Base-by-base conservation (phyloP, 37 sponge, comb jelly and placozoan genomes). In the Tethya wilhelma region DNA sequence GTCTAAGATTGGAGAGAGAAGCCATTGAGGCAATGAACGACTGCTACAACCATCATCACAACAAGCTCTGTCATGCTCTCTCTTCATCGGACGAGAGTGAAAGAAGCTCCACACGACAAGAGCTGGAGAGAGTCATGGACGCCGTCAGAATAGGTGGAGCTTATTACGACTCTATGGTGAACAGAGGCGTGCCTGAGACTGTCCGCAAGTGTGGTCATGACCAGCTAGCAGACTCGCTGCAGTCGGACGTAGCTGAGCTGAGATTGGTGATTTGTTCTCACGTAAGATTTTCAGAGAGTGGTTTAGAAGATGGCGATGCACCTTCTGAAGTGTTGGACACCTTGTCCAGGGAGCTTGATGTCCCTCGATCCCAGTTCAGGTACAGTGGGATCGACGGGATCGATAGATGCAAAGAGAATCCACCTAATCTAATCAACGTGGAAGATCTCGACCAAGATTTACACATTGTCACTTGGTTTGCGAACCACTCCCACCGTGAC, bases 1-100 rank as follows among this genome's bases (percentile, higher is more conserved):
- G 93, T 38, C 76, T 87, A 0, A 20, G 75, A 11, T 75, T 84
- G 8, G 93, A 92, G 69, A 59, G 20, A 2, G 45, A 56, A 56
- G 89, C 88, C 49, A 62, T 87, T 17, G 14, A 44, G 23, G 71
- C 55, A 14, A 40, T 92, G 36, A 44, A 74, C 6, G 49, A 59
- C 17, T 92, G 93, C 72, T 92, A 84, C 53, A 60, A 20, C 4
- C 34, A 75, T 22, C 7, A 1, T 31, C 23, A 36, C 33, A 32
- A 56, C 33, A 65, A 5, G 31, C 33, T 19, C 11, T 4, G 20
- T 20, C 17, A 1, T 12, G 44, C 14, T 5, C 70, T 69, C 4
- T 69, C 37, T 19, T n/a, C 25, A 9, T 4, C 6, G 3, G 38
- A 65, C 33, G n/a, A n/a, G n/a, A n/a, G n/a, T n/a, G n/a, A n/a